These are phyloP conservation scores for Pollachius pollachius DNA, from an alignment of 2,113 vertebrate species.

Conservation along the genomic window DNA sequence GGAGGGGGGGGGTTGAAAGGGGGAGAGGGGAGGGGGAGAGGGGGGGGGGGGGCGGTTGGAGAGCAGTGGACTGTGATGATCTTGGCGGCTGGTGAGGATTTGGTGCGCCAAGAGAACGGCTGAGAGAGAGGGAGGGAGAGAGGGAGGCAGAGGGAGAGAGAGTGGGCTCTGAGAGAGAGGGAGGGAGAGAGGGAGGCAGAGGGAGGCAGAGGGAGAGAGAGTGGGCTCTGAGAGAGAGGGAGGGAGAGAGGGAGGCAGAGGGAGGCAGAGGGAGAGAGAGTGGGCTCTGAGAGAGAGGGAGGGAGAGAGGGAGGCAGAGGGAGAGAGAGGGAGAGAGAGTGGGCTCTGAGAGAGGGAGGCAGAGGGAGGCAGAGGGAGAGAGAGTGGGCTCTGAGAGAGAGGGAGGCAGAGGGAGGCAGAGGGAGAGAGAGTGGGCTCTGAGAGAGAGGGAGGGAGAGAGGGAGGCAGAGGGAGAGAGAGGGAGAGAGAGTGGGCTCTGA, in stretches of 20 bases:
- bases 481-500: neutral
- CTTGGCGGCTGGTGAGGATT: constrained; percentile 63
- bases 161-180: too few relatives aligned
- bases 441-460: neutral
- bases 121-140: too few relatives aligned
- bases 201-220: too few relatives aligned
- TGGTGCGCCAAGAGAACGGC: constrained; percentile 41
- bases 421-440: too few relatives aligned
- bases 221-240: neutral
- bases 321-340: constrained; percentile 2
- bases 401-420: neutral
- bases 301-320: constrained; percentile 1
- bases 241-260: constrained; percentile 15
- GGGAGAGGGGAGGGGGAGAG: constrained; percentile 53
- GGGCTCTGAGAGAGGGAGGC: too few relatives aligned
- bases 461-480: constrained; percentile 5
- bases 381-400: constrained; percentile 1
- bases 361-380: neutral
- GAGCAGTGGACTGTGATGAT: constrained; percentile 64
- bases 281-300: constrained; percentile 13
- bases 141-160: neutral
- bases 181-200: constrained; percentile 10
- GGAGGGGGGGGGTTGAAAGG: constrained; percentile 49
- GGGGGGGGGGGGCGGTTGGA: constrained; percentile 55
- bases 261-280: too few relatives aligned